Percentiles rank a stretch among this genome's conserved stretches.
Conservation (phyloP, 23 tunicate species). For the Ciona savignyi region DNA sequence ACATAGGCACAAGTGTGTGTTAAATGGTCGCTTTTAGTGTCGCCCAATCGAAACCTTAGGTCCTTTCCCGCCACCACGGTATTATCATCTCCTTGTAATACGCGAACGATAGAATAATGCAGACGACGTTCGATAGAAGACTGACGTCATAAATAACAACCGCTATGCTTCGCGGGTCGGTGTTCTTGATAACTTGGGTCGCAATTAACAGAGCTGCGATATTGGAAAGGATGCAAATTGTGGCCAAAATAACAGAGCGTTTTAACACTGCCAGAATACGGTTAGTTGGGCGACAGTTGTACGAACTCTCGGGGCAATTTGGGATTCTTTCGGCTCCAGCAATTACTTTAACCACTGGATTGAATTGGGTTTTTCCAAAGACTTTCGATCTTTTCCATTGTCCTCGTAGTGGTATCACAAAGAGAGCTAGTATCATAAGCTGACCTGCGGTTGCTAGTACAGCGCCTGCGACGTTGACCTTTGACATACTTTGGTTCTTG, state of each 20-base stretch:
- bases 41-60: no score
- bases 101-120: conserved; percentile 31
- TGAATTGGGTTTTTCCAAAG: no score
- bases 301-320: neutral
- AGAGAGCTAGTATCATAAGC: conserved; percentile 2
- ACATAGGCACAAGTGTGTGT: no score
- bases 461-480: neutral
- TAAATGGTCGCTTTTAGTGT: no score
- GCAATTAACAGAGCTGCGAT: neutral
- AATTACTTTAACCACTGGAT: neutral
- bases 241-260: neutral
- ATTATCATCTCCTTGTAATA: conserved; percentile 22
- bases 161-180: conserved; percentile 7
- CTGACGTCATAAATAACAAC: conserved; percentile 24
- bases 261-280: neutral
- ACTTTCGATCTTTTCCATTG: neutral
- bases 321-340: neutral
- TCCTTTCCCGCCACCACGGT: no score
- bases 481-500: neutral
- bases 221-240: conserved; percentile 1
- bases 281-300: neutral
- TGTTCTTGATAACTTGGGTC: neutral
- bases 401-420: conserved; percentile 6
- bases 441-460: neutral
- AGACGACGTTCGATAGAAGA: conserved; percentile 18